Evolutionary conservation across 2,113 vertebrate genomes (phyloP).

Genomic region (Scortum barcoo): DNA sequence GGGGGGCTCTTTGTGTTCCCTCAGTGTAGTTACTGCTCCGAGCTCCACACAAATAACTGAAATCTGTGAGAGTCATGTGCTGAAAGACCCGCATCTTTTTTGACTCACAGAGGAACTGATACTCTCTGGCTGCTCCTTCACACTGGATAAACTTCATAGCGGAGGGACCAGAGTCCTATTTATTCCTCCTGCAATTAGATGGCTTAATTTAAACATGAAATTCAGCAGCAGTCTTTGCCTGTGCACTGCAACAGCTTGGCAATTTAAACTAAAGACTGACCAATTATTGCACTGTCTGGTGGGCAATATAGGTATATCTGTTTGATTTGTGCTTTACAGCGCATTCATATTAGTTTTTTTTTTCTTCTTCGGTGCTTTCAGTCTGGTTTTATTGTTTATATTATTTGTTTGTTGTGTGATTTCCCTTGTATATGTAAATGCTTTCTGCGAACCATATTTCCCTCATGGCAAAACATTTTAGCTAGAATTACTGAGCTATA

Average conservation of each 20-base stretch:
- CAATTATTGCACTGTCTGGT: constrained; percentile 40
- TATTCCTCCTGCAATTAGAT: constrained; percentile 38
- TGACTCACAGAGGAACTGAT: constrained; percentile 39
- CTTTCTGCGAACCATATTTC: not conserved
- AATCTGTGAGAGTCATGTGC: constrained; percentile 23
- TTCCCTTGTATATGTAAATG: not conserved
- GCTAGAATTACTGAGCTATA: not conserved
- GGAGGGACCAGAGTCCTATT: constrained; percentile 19
- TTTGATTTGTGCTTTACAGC: not conserved
- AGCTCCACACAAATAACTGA: constrained; percentile 38
- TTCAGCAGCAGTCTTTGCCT: constrained; percentile 21
- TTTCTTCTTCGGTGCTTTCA: not conserved
- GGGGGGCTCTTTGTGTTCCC: constrained; percentile 15
- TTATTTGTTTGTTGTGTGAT: not conserved
- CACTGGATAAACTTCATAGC: constrained; percentile 32
- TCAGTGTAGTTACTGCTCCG: constrained; percentile 1
- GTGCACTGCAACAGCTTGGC: constrained; percentile 31
- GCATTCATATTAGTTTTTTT: not conserved
- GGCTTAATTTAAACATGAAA: constrained; percentile 52
- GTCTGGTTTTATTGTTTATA: constrained; percentile 8
- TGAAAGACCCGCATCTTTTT: constrained; percentile 8
- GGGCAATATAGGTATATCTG: constrained; percentile 12
- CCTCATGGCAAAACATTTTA: not conserved
- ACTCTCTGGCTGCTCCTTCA: constrained; percentile 21
- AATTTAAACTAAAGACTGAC: constrained; percentile 31